These are phyloP conservation scores for Capricornis sumatraensis DNA, from an alignment of 2,113 vertebrate species.

Conservation along the genomic window DNA sequence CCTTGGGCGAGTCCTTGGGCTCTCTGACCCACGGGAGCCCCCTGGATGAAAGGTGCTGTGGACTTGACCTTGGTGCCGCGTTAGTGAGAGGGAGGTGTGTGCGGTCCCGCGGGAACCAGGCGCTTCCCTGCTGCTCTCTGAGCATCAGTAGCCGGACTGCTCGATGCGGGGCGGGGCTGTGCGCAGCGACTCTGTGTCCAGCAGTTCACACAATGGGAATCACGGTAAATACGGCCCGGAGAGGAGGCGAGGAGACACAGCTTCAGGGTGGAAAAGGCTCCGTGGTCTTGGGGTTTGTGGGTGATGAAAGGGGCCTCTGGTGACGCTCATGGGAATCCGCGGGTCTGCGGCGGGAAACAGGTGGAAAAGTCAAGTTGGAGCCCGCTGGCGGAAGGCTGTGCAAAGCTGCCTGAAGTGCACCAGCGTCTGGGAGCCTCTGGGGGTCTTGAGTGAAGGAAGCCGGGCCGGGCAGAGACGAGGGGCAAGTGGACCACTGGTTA, in stretches of 20 bases:
- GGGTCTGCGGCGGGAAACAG: not conserved
- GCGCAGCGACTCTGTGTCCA: not conserved
- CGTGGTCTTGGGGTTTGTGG: not conserved
- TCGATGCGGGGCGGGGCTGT: not conserved
- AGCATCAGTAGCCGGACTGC: accelerated
- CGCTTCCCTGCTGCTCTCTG: not conserved
- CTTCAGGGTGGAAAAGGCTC: not conserved
- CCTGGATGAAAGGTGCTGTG: not conserved
- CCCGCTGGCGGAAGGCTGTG: not conserved
- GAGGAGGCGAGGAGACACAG: not conserved
- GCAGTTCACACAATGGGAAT: no score
- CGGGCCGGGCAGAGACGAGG: not conserved
- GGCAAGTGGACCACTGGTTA: not conserved
- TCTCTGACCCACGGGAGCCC: not conserved
- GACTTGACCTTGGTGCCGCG: no score
- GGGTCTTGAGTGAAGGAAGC: not conserved
- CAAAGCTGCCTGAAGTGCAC: not conserved
- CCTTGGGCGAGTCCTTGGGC: not conserved
- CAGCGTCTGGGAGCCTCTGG: not conserved
- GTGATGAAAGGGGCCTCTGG: not conserved
- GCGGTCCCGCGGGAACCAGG: not conserved
- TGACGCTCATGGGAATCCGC: not conserved
- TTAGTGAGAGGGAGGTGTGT: not conserved
- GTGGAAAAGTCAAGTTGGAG: not conserved
- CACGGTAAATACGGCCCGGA: accelerated